These are phyloP conservation scores for Heterocephalus glaber DNA, from an alignment of 2,113 vertebrate genomes.

Conservation along the genomic window DNA sequence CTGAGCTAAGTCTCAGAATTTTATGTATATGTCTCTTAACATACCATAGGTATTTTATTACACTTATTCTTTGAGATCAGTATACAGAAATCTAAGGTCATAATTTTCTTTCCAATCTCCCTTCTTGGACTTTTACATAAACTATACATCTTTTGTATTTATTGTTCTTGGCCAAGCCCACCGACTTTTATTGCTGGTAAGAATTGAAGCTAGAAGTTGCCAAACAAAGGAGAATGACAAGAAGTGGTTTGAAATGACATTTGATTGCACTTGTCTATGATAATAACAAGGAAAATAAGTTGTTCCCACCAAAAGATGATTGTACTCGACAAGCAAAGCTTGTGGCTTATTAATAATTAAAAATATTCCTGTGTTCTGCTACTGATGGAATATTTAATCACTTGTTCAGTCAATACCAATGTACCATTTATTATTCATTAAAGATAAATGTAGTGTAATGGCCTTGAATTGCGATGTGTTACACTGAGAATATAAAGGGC, in stretches of 20 bases:
- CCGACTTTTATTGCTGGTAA: not conserved
- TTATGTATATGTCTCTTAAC: not conserved
- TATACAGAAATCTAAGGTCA: not conserved
- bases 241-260: slow-evolving; percentile 63
- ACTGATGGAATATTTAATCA: slow-evolving; percentile 89
- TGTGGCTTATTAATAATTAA: slow-evolving; percentile 88
- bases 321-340: slow-evolving; percentile 83
- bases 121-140: not conserved
- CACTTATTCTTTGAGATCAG: not conserved
- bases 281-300: slow-evolving; percentile 80
- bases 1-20: not conserved
- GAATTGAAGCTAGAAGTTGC: not conserved
- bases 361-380: slow-evolving; percentile 86
- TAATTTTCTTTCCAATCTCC: not conserved
- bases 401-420: slow-evolving; percentile 87
- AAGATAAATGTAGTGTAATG: slow-evolving; percentile 88
- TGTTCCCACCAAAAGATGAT: slow-evolving; percentile 81
- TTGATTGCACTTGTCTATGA: slow-evolving; percentile 73
- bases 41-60: not conserved
- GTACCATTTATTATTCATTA: slow-evolving; percentile 89
- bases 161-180: not conserved
- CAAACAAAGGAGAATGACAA: not conserved
- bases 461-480: slow-evolving; percentile 83
- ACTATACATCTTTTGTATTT: not conserved
- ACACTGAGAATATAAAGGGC: slow-evolving; percentile 83